Evolutionary conservation across 2,113 vertebrate genomes (phyloP).

Genomic region (Octodon degus): DNA sequence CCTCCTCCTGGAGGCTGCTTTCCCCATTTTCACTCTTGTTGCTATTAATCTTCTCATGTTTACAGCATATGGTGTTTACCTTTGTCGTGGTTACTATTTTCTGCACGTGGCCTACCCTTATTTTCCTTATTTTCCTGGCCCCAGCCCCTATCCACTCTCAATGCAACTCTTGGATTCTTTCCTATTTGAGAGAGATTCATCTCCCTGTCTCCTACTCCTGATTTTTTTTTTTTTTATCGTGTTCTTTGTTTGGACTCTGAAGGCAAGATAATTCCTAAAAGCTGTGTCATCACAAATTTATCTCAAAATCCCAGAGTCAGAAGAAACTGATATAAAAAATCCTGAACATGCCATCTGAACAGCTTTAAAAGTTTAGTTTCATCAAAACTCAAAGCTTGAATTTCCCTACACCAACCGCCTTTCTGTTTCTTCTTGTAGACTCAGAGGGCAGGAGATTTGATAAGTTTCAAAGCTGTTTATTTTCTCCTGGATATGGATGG

Average conservation of each 20-base stretch:
- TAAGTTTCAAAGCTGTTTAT: not conserved
- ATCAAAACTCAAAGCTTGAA: not conserved
- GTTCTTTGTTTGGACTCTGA: not conserved
- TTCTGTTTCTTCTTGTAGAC: not conserved
- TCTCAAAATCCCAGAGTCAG: conserved; percentile 1
- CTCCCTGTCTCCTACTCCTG: not conserved
- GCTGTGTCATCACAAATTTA: not conserved
- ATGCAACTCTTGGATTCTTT: not conserved
- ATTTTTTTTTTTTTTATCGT: not conserved
- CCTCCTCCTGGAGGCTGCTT: not conserved
- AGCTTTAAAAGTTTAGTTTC: not conserved
- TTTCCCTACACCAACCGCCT: not conserved
- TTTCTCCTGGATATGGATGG: not conserved
- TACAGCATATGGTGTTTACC: not conserved
- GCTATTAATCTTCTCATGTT: not conserved
- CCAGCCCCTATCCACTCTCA: not conserved
- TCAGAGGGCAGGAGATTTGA: not conserved
- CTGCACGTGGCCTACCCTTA: not conserved
- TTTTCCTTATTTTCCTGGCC: not conserved
- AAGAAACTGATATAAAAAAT: not conserved
- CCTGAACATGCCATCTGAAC: not conserved
- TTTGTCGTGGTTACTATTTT: not conserved
- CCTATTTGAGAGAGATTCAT: not conserved
- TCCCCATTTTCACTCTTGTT: not conserved
- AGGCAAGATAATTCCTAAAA: not conserved